A percentile compares a stretch with the other conserved stretches of the same genome.
Conservation (phyloP, 2,113 vertebrate species). For the Vicugna pacos region DNA sequence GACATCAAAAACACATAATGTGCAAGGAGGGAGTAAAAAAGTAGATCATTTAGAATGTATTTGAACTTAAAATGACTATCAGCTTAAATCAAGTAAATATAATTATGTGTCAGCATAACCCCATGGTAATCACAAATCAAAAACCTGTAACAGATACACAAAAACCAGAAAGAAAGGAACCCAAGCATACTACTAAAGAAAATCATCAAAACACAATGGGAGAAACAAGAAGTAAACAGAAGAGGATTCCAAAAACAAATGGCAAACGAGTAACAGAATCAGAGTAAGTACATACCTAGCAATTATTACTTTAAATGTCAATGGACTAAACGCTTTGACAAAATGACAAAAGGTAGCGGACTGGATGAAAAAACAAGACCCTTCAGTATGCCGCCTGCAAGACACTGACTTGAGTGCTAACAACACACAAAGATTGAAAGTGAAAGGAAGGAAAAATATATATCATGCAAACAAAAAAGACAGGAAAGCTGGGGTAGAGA, state of each 20-base stretch:
- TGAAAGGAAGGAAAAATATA: neutral
- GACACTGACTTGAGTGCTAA: neutral
- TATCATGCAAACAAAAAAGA: neutral
- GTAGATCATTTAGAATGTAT: no score
- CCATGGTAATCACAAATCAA: neutral
- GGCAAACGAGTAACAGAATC: neutral
- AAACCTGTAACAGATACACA: neutral
- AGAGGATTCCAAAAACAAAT: neutral
- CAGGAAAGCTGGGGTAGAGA: neutral
- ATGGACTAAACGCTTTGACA: neutral
- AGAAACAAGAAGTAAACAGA: neutral
- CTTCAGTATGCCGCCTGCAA: neutral
- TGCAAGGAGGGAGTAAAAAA: no score
- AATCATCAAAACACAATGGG: neutral
- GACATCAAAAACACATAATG: no score
- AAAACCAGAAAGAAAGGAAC: neutral
- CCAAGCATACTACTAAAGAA: neutral
- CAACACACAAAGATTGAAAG: neutral
- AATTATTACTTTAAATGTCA: neutral
- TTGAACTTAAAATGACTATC: neutral
- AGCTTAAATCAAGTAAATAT: neutral
- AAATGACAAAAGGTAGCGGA: neutral
- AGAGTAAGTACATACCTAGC: neutral
- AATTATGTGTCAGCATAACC: neutral
- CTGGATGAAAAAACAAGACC: neutral